Conservation (phyloP, 2,113 vertebrate species). For the Scartelaos histophorus region DNA sequence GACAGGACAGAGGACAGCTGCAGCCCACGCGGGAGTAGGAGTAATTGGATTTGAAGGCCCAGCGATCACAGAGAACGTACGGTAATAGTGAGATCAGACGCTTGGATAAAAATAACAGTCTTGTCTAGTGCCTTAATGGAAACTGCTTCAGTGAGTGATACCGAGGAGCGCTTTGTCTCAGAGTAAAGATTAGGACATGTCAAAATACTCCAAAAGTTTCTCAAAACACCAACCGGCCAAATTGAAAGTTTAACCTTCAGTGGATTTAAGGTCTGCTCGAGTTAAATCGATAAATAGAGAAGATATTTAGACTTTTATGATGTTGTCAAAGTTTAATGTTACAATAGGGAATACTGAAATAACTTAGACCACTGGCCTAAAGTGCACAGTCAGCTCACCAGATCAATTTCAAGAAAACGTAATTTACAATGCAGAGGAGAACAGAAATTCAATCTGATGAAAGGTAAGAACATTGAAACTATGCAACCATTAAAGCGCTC, state of each 20-base stretch:
- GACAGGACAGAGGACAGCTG: neutral
- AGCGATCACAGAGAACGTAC: neutral
- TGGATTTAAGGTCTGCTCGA: neutral
- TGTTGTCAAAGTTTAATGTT: neutral
- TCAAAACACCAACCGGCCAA: neutral
- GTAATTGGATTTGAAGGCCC: neutral
- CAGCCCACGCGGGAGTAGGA: neutral
- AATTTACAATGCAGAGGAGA: neutral
- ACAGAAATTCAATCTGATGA: too few species aligned
- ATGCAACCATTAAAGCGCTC: too few species aligned
- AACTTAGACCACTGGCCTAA: neutral
- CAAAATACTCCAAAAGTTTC: neutral
- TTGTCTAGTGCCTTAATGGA: constrained; percentile 3
- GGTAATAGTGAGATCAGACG: constrained; percentile 7
- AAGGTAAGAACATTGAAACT: too few species aligned
- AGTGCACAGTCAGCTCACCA: neutral
- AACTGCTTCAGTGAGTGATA: neutral
- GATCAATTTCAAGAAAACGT: too few species aligned
- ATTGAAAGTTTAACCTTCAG: constrained; percentile 6
- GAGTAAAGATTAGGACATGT: neutral
- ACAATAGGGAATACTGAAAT: neutral
- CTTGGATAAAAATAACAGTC: neutral
- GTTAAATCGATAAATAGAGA: neutral
- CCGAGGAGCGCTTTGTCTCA: constrained; percentile 2
- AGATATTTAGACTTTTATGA: neutral